Base-by-base conservation (phyloP, 2,888 invertebrate genomes). In the Eupsilia transversa region DNA sequence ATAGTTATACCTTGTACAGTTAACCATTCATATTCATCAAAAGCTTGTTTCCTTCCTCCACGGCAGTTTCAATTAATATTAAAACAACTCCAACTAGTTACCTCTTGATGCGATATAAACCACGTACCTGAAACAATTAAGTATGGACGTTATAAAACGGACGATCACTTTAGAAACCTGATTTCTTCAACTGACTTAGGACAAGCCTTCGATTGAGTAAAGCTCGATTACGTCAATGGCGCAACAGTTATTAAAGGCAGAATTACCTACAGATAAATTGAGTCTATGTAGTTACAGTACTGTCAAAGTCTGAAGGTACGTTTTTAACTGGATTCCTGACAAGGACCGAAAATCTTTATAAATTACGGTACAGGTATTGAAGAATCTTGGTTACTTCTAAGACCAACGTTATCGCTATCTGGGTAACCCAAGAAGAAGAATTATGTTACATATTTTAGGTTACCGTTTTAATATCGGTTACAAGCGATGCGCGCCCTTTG, bases 111-210 rank as follows among this genome's bases (percentile, higher is more conserved):
- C 60, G 12, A 27, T 38, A 74, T 49, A 81, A 63, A n/a, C 60
- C 65, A 73, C 70, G 71, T 80, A 82, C 84, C 82, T 82, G 82
- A 75, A 82, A 82, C 82, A 82, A 82, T 82, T 75, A 84, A 80
- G 65, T 64, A 72, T 60, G 70, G 67, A 64, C 67, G 65, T 84
- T 84, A 84, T 70, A 83, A 79, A 79, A 81, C 56, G 70, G 66
- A 70, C 80, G 64, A 74, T 79, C 61, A 74, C 59, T 74, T 80
- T 49, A 74, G 59, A 80, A 75, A 80, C 80, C 67, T 65, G 84
- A 84, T 84, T 84, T 68, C 81, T 64, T 81, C 80, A 74, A 81
- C 60, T 72, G 79, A 83, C 64, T 81, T 74, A 63, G 66, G 74
- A 66, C 65, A 65, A n/a, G 74, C 80, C 17, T 60, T 67, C 80